phyloP scores from a whole-genome alignment of 2,113 vertebrate genomes.

The Falco punctatus region DNA sequence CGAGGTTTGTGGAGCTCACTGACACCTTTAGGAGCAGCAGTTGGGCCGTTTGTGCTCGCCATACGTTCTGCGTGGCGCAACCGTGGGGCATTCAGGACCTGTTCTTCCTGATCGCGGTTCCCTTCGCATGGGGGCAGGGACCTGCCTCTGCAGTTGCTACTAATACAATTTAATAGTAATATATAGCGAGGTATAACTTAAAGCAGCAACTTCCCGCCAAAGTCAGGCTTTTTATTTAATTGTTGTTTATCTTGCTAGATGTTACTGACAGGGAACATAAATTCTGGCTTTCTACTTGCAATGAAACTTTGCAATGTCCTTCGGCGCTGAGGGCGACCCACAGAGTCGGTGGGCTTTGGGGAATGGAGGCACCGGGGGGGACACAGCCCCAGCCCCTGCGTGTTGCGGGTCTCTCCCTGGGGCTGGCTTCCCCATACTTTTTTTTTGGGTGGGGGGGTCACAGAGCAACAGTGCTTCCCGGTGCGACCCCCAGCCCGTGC shows the following conservation, averaged over 20 bases:
- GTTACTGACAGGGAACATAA: not conserved
- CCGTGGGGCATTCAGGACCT: not conserved
- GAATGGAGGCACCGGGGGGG: fast-evolving
- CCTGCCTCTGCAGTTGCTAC: not conserved
- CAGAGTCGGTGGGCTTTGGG: no score
- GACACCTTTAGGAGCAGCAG: not conserved
- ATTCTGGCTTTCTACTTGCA: not conserved
- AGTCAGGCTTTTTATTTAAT: not conserved
- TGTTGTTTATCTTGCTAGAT: not conserved
- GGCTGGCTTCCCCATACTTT: no score
- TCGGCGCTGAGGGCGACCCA: not conserved
- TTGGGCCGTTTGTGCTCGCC: not conserved
- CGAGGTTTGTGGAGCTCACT: fast-evolving
- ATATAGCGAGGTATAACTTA: not conserved
- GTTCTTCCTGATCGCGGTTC: not conserved
- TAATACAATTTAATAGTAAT: not conserved
- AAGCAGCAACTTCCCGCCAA: not conserved
- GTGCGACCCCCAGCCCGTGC: no score
- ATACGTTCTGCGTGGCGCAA: fast-evolving
- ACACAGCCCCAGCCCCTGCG: fast-evolving
- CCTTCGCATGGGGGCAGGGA: not conserved
- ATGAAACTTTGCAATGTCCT: not conserved
- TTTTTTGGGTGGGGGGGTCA: not conserved
- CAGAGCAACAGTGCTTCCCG: not conserved
- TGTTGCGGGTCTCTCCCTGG: not conserved